These are phyloP conservation scores for Melanargia galathea DNA, from an alignment of 2,888 invertebrate species.

Conservation along the genomic window DNA sequence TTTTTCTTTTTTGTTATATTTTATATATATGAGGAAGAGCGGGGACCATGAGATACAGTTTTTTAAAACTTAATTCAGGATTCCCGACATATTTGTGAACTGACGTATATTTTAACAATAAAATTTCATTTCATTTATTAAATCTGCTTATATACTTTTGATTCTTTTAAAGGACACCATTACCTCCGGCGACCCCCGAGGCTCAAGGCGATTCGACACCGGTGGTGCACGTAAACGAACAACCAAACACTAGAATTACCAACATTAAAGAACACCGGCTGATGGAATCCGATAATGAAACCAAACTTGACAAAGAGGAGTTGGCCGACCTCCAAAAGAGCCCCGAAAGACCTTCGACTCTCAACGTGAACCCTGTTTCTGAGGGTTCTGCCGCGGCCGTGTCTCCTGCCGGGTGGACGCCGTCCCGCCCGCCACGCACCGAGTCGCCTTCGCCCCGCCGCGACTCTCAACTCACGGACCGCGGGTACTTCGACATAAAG, in stretches of 20 bases:
- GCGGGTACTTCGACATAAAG: slow-evolving; percentile 88
- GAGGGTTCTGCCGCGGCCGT: slow-evolving; percentile 34
- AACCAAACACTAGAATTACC: neutral
- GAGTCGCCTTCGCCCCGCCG: slow-evolving; percentile 50
- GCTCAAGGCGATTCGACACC: neutral
- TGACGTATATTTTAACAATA: too few relatives aligned
- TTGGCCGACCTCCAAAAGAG: slow-evolving; percentile 36
- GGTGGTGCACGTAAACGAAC: neutral
- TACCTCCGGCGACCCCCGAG: neutral
- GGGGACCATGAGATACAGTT: too few relatives aligned
- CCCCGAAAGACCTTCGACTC: slow-evolving; percentile 48
- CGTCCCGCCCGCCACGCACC: too few relatives aligned
- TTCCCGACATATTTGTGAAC: too few relatives aligned
- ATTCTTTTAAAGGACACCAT: neutral
- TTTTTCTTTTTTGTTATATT: too few relatives aligned
- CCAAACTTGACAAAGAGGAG: slow-evolving; percentile 27
- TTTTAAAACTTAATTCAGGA: too few relatives aligned
- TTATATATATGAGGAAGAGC: too few relatives aligned
- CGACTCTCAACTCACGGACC: slow-evolving; percentile 80
- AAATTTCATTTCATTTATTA: neutral
- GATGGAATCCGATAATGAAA: slow-evolving; percentile 6
- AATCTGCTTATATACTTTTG: neutral
- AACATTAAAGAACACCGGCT: neutral
- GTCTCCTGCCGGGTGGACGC: slow-evolving; percentile 46
- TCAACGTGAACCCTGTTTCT: slow-evolving; percentile 44